Percentiles rank a stretch among this genome's conserved stretches.
Evolutionary conservation across 2,888 invertebrate species (phyloP).

Genomic region (Synanthedon andrenaeformis): DNA sequence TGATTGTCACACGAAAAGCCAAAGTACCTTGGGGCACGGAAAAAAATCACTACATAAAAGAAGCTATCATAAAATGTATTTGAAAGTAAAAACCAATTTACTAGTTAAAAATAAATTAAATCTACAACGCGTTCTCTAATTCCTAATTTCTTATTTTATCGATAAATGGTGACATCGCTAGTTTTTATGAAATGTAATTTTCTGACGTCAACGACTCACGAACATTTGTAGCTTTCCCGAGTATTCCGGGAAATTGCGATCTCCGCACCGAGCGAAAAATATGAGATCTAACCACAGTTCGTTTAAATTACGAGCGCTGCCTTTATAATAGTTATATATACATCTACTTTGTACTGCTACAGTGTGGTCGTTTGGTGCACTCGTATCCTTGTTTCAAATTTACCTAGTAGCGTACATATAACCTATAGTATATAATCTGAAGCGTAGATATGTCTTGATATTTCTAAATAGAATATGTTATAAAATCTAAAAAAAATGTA

Average conservation of each 20-base stretch:
- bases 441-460: no score
- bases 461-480: no score
- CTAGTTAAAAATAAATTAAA: no score
- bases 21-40: no score
- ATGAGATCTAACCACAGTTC: constrained; percentile 55
- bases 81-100: no score
- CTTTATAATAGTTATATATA: constrained; percentile 37
- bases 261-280: constrained; percentile 46
- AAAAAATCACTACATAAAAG: no score
- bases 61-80: no score
- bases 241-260: constrained; percentile 65
- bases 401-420: no score
- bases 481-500: no score
- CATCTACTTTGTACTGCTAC: constrained; percentile 15
- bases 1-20: no score
- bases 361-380: constrained; percentile 18
- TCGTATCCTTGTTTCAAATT: constrained; percentile 1
- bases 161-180: constrained; percentile 30
- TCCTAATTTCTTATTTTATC: background rate
- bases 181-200: constrained; percentile 68
- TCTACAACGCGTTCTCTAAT: no score
- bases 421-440: no score
- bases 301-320: constrained; percentile 56
- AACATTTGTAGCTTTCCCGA: constrained; percentile 69
- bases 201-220: constrained; percentile 57